Conservation (phyloP, 2,888 invertebrate species). For the Neoitamus cyanurus region DNA sequence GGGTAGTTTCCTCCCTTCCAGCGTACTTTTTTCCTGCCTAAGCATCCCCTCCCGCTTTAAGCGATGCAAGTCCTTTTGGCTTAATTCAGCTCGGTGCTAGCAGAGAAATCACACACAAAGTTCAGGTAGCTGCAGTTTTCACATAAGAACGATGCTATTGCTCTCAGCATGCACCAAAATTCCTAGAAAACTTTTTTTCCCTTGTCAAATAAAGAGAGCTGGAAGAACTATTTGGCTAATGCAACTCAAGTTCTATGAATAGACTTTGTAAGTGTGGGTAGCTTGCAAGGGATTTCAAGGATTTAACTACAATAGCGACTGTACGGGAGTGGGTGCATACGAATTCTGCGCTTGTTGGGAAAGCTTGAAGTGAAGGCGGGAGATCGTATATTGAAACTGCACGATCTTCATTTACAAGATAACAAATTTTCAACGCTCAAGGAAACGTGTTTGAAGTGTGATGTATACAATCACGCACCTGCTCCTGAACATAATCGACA, state of each 20-base stretch:
- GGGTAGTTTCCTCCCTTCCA: conserved; percentile 12
- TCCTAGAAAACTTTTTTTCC: conserved; percentile 31
- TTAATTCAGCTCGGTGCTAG: not conserved
- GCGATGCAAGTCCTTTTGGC: conserved; percentile 33
- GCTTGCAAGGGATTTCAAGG: not conserved
- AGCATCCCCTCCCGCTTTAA: conserved; percentile 4
- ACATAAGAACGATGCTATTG: not conserved
- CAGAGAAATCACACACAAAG: conserved; percentile 15
- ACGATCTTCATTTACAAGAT: not conserved
- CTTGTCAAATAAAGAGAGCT: not conserved
- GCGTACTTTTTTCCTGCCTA: not conserved
- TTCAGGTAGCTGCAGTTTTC: conserved; percentile 34
- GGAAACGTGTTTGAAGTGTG: too few species aligned
- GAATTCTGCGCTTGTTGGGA: not conserved
- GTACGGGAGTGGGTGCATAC: not conserved
- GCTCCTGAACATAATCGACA: too few species aligned
- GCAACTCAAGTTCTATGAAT: conserved; percentile 41
- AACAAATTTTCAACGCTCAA: not conserved
- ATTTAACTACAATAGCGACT: not conserved
- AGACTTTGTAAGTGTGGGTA: conserved; percentile 30
- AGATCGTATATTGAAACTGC: not conserved
- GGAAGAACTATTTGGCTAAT: not conserved
- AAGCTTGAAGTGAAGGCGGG: conserved; percentile 9
- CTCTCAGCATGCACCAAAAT: not conserved
- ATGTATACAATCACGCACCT: too few species aligned